These are phyloP conservation scores for Coptodon bakossiorum DNA, from an alignment of 2,113 vertebrate genomes.

Conservation along the genomic window DNA sequence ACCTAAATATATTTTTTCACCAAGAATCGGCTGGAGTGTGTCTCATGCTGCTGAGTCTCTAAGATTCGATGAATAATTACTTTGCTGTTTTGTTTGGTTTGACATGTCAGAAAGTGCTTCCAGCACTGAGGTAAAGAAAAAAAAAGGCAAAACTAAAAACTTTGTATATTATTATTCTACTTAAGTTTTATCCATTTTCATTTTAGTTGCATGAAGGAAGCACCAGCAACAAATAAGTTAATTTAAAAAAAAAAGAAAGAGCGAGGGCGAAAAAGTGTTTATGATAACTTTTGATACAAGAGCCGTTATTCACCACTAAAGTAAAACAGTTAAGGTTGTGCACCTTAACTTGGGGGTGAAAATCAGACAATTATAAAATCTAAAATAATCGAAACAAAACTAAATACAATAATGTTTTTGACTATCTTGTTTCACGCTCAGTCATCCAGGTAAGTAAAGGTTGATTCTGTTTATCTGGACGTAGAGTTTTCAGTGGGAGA, in stretches of 20 bases:
- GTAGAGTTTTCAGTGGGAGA: too few species aligned
- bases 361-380: neutral
- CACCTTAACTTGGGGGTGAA: neutral
- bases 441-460: too few species aligned
- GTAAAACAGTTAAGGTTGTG: neutral
- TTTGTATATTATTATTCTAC: too few species aligned
- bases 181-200: neutral
- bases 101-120: neutral
- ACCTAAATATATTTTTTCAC: neutral
- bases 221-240: neutral
- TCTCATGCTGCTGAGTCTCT: neutral
- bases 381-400: neutral
- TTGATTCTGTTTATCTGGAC: too few species aligned
- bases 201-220: neutral
- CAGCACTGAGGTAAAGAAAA: neutral
- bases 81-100: neutral
- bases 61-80: neutral
- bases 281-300: neutral
- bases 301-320: neutral
- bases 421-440: neutral
- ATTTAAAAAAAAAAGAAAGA: neutral
- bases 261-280: neutral
- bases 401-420: neutral
- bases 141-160: neutral
- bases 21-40: neutral